phyloP scores from a whole-genome alignment of 2,113 vertebrate species.

The Delphinus delphis region DNA sequence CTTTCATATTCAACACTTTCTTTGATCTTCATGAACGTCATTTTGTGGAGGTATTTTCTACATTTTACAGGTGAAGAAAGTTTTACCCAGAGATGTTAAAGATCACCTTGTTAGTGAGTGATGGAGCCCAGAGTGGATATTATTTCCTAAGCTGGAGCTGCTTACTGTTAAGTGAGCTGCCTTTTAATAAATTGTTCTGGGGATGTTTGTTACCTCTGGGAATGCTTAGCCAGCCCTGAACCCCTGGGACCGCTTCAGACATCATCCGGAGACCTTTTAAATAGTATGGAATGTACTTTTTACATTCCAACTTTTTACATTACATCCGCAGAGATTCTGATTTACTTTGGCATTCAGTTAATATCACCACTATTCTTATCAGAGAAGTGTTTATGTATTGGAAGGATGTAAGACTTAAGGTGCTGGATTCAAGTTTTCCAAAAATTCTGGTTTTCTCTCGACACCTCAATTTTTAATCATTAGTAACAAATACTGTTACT shows the following conservation, averaged over 20 bases:
- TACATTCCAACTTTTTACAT: no score
- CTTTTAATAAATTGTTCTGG: background rate
- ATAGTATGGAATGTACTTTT: background rate
- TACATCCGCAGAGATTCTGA: background rate
- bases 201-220: background rate
- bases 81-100: background rate
- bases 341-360: background rate
- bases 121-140: background rate
- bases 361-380: background rate
- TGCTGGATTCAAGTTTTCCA: background rate
- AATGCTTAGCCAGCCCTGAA: background rate
- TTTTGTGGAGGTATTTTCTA: background rate
- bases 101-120: background rate
- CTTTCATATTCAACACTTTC: background rate
- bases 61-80: background rate
- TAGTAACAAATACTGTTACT: background rate
- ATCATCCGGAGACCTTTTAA: conserved; percentile 4
- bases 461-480: background rate
- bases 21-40: background rate
- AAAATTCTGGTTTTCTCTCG: background rate
- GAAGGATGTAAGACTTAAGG: background rate
- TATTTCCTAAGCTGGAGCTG: background rate
- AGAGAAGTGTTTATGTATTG: background rate
- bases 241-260: background rate
- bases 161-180: background rate